Base-by-base conservation (phyloP, 2,888 invertebrate genomes). In the Cephalotes varians region DNA sequence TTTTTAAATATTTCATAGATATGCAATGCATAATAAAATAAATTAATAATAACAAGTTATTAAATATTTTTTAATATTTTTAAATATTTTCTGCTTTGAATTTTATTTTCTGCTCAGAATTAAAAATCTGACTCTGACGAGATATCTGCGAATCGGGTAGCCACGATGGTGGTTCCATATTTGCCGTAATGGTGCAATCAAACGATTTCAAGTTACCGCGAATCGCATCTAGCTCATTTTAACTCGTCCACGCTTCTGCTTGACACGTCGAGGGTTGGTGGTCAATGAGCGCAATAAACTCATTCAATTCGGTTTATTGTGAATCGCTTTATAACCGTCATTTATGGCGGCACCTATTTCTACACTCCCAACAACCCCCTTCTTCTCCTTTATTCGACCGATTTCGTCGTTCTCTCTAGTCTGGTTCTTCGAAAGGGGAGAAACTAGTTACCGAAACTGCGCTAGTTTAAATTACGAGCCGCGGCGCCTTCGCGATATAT, bases 221-320 rank as follows among this genome's bases (percentile, higher is more conserved):
- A 79, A 84, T 77, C 71, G 74, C 18, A 77, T 76, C 60, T 44
- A 74, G 56, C 51, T 28, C 44, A 65, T 90, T 90, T 90, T 85
- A 89, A 90, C 88, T 83, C 81, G 81, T 51, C 65, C 44, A 82
- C 88, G 82, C 89, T 90, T 90, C 90, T 89, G 88, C 82, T 90
- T 82, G 71, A 31, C 73, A 60, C 73, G 10, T 28, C 44, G 56
- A 64, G 72, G 60, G 40, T 76, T 69, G 54, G 72, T 67, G 84
- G 88, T 76, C 93, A 94, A 94, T 94, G 93, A 94, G 92, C 93
- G 94, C 93, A 93, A 94, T 94, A 94, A 94, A 94, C 93, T 94
- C 94, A 94, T 94, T 94, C 92, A 88, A 86, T n/a, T n/a, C 89
- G 92, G 90, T 94, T 94, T 92, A 94, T 92, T 93, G 93, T 91